Evolutionary conservation across 2,888 invertebrate species (phyloP).

Genomic region (Torymus auratus): DNA sequence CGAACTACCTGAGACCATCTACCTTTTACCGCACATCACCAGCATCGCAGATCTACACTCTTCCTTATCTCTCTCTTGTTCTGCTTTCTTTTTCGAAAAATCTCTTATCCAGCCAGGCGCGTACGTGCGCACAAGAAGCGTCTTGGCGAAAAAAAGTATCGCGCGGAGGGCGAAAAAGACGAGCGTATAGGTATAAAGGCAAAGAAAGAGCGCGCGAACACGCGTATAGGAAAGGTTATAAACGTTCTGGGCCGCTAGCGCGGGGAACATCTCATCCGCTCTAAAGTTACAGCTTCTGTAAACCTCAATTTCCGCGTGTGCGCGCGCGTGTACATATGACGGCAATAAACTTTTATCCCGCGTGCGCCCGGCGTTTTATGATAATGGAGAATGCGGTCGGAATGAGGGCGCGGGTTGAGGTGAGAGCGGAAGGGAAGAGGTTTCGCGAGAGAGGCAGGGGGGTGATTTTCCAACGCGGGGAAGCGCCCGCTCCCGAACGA

Average conservation of each 20-base stretch:
- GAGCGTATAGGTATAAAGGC: neutral
- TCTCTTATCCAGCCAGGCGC: too few species aligned
- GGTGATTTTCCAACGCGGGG: too few species aligned
- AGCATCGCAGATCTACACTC: too few species aligned
- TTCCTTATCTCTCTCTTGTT: too few species aligned
- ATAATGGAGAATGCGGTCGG: conserved; percentile 55
- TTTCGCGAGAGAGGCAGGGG: neutral
- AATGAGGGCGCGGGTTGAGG: neutral
- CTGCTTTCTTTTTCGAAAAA: too few species aligned
- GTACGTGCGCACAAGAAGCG: too few species aligned
- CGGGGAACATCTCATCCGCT: conserved; percentile 37
- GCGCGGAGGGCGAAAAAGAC: neutral
- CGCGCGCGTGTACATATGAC: conserved; percentile 47
- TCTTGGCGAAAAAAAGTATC: neutral
- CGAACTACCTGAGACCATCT: too few species aligned
- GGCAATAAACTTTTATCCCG: conserved; percentile 56
- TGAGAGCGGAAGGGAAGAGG: neutral
- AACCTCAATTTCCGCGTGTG: conserved; percentile 53
- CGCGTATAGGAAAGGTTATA: conserved; percentile 28
- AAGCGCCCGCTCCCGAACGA: conserved; percentile 25
- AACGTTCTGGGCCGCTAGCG: conserved; percentile 25
- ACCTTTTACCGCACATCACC: too few species aligned
- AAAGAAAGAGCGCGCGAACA: neutral
- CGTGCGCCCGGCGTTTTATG: conserved; percentile 43
- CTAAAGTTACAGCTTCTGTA: conserved; percentile 51